These are phyloP conservation scores for Callipepla californica DNA, from an alignment of 2,113 vertebrate genomes.

Conservation along the genomic window DNA sequence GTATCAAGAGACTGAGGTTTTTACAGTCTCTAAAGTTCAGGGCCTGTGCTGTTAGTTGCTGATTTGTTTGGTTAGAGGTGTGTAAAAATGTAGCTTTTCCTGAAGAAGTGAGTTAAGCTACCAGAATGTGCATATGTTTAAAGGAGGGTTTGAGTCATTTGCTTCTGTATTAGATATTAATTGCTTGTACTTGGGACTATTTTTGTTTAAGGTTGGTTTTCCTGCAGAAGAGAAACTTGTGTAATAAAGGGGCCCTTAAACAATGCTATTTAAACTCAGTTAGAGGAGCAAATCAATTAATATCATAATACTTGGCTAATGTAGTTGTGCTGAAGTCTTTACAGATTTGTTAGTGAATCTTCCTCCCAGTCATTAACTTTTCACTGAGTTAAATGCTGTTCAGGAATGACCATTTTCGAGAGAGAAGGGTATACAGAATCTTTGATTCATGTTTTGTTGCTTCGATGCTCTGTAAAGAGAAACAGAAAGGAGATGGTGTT, in stretches of 20 bases:
- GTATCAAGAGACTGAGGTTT: background rate
- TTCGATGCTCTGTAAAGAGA: background rate
- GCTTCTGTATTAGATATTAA: background rate
- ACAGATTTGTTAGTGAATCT: background rate
- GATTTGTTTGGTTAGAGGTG: background rate
- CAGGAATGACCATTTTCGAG: background rate
- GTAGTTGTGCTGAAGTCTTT: background rate
- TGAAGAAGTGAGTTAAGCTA: background rate
- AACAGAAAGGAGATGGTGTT: background rate
- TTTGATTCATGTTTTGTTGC: background rate
- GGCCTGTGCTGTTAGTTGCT: background rate
- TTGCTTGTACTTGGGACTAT: fast-evolving
- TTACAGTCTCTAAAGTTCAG: background rate
- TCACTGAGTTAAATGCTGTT: background rate
- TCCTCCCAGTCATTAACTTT: background rate
- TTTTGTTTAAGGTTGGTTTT: background rate
- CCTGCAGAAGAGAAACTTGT: background rate
- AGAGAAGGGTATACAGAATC: background rate
- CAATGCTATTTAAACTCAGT: background rate
- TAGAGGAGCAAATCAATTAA: background rate
- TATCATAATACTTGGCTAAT: background rate
- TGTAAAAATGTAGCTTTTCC: background rate
- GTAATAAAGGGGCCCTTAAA: background rate
- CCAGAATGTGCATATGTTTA: fast-evolving
- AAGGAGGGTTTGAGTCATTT: background rate